phyloP scores from a whole-genome alignment of 2,113 vertebrate species.

The Ifrita kowaldi region DNA sequence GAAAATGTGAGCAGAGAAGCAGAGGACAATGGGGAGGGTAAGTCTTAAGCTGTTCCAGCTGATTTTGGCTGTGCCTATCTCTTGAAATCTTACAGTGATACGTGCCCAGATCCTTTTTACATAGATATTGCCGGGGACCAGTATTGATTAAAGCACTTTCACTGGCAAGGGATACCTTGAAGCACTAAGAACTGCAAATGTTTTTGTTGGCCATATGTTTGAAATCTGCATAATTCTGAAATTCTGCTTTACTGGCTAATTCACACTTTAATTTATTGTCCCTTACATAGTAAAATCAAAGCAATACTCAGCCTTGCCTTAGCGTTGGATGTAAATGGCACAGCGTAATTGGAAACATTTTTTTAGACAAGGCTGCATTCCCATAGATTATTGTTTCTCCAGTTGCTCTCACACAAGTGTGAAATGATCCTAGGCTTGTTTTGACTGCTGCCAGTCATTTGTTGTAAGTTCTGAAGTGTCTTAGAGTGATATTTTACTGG shows the following conservation, averaged over 20 bases:
- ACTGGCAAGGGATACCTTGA: not conserved
- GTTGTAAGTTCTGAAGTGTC: not conserved
- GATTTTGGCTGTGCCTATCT: not conserved
- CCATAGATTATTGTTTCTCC: not conserved
- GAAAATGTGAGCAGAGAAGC: not conserved
- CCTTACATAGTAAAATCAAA: not conserved
- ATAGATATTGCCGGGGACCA: not conserved
- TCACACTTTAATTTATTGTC: not conserved
- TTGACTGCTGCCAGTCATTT: not conserved
- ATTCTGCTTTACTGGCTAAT: not conserved
- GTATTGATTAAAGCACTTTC: not conserved
- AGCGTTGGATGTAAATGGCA: not conserved
- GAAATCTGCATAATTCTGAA: not conserved
- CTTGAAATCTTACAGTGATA: not conserved
- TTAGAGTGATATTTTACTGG: not conserved
- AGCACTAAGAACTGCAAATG: not conserved
- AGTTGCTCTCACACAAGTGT: not conserved
- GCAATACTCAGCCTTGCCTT: not conserved
- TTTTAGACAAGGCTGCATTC: not conserved
- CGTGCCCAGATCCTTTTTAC: not conserved
- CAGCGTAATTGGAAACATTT: not conserved
- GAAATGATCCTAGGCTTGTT: not conserved
- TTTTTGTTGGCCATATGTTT: not conserved
- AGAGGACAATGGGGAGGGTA: not conserved
- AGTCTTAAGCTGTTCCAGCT: not conserved